Conservation (phyloP, 1,140 invertebrate genomes). For the Drosophila melanica region DNA sequence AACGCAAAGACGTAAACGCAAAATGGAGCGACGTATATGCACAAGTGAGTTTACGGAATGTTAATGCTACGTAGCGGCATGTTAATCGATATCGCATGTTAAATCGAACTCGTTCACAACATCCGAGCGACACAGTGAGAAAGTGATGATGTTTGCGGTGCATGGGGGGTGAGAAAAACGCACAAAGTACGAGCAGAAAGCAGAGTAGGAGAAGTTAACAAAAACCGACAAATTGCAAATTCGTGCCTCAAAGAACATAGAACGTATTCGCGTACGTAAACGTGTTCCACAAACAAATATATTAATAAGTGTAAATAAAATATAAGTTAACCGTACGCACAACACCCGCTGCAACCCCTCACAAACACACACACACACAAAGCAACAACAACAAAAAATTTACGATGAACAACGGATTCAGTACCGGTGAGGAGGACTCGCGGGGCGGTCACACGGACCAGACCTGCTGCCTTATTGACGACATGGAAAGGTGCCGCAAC, state of each 20-base stretch:
- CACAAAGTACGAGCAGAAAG: constrained; percentile 36
- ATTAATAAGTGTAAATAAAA: constrained; percentile 1
- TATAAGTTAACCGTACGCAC: constrained; percentile 3
- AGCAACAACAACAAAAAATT: constrained; percentile 32
- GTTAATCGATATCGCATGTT: constrained; percentile 15
- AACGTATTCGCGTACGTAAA: constrained; percentile 10
- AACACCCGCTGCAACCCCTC: neutral
- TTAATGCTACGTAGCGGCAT: constrained; percentile 7
- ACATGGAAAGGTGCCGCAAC: constrained; percentile 91
- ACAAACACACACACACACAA: constrained; percentile 17
- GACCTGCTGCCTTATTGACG: constrained; percentile 97
- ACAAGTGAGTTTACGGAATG: neutral
- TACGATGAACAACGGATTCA: constrained; percentile 91
- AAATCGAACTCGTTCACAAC: constrained; percentile 14
- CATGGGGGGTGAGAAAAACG: constrained; percentile 36
- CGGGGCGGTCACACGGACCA: constrained; percentile 92
- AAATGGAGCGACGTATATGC: constrained; percentile 1
- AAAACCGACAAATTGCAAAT: constrained; percentile 16
- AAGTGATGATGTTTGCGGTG: constrained; percentile 18
- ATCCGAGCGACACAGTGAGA: constrained; percentile 12
- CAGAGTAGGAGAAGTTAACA: constrained; percentile 27
- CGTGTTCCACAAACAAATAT: neutral
- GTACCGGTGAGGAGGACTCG: constrained; percentile 95
- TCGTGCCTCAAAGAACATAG: neutral
- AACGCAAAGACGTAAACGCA: constrained; percentile 7